These are phyloP conservation scores for Lapara coniferarum DNA, from an alignment of 2,888 invertebrate genomes.

Conservation along the genomic window DNA sequence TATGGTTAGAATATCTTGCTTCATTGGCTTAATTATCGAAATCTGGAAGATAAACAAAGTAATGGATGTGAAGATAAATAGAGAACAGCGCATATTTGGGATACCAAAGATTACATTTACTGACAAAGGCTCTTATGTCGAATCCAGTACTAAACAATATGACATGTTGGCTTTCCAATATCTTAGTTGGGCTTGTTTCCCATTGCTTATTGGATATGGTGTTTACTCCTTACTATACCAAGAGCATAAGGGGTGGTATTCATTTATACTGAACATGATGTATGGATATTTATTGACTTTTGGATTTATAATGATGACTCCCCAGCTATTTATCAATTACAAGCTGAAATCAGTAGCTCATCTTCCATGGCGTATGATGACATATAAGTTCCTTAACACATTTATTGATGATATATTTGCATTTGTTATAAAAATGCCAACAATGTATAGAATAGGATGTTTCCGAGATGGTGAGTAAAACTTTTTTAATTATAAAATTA, in stretches of 20 bases:
- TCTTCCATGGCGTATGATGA: conserved; percentile 99
- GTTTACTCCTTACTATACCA: conserved; percentile 97
- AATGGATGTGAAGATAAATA: conserved; percentile 90
- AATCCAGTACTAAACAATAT: conserved; percentile 96
- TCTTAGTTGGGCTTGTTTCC: conserved; percentile 97
- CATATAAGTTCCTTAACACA: conserved; percentile 99
- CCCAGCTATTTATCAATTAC: conserved; percentile 99
- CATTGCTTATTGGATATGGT: conserved; percentile 96
- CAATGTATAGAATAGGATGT: conserved; percentile 98
- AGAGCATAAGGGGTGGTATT: conserved; percentile 99
- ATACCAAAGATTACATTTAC: conserved; percentile 91
- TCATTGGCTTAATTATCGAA: conserved; percentile 97
- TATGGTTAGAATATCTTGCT: conserved; percentile 96
- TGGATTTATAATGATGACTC: conserved; percentile 99
- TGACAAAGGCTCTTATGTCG: conserved; percentile 98
- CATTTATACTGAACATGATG: conserved; percentile 97
- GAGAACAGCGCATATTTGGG: conserved; percentile 89
- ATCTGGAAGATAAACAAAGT: conserved; percentile 99
- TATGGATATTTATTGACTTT: conserved; percentile 99
- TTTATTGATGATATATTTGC: conserved; percentile 99
- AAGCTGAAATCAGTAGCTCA: conserved; percentile 99
- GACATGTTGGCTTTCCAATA: conserved; percentile 98
- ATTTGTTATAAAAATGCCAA: conserved; percentile 99
- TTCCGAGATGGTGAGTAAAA: conserved; percentile 93
- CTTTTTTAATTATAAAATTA: neutral